These are phyloP conservation scores for Ferdinandea cuprea DNA, from an alignment of 2,888 invertebrate species.

Conservation along the genomic window DNA sequence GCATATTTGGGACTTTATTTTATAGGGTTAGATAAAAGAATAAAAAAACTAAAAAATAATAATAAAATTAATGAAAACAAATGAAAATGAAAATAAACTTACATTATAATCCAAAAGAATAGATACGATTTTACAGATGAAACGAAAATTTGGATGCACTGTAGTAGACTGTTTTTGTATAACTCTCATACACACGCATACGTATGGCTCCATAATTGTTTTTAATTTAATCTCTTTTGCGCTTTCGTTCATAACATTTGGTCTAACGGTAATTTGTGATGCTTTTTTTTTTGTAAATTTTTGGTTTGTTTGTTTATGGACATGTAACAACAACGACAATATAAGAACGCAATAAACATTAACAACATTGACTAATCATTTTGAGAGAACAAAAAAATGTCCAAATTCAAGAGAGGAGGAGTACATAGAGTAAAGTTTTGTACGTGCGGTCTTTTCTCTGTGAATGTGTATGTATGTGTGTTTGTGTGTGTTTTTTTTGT, in stretches of 20 bases:
- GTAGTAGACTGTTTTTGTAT: slow-evolving; percentile 60
- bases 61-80: slow-evolving; percentile 38
- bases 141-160: slow-evolving; percentile 73
- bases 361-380: slow-evolving; percentile 65
- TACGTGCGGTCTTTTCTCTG: slow-evolving; percentile 29
- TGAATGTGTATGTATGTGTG: slow-evolving; percentile 32
- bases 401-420: slow-evolving; percentile 40
- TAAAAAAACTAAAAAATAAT: slow-evolving; percentile 1
- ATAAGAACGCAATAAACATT: slow-evolving; percentile 60
- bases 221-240: too few species aligned
- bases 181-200: slow-evolving; percentile 63
- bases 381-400: slow-evolving; percentile 32
- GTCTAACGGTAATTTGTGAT: slow-evolving; percentile 69
- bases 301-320: slow-evolving; percentile 42
- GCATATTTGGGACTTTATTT: too few species aligned
- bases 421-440: slow-evolving; percentile 15
- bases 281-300: slow-evolving; percentile 44
- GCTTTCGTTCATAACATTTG: slow-evolving; percentile 66
- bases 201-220: slow-evolving; percentile 30
- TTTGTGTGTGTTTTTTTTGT: slow-evolving; percentile 44
- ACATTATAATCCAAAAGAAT: slow-evolving; percentile 73
- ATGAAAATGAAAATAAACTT: slow-evolving; percentile 65
- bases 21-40: too few species aligned
- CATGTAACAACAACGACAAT: slow-evolving; percentile 45
- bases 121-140: slow-evolving; percentile 72